Evolutionary conservation across 2,888 invertebrate genomes (phyloP).

Genomic region (Venustoraphidia nigricollis): DNA sequence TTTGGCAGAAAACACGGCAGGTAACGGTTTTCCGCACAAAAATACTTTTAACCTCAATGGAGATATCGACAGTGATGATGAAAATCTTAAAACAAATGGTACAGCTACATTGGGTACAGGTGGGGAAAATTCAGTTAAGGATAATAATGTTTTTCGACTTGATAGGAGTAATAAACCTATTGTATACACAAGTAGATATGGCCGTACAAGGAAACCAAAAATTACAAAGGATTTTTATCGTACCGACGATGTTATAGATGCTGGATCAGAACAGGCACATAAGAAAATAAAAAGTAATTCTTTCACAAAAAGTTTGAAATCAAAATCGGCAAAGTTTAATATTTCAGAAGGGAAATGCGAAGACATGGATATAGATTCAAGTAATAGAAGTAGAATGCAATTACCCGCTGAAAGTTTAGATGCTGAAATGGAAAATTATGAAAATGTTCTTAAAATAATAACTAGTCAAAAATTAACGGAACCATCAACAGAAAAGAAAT

Average conservation of each 20-base stretch:
- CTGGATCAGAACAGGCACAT: constrained; percentile 22
- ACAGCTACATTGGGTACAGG: too few species aligned
- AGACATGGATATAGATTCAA: too few species aligned
- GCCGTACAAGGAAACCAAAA: constrained; percentile 39
- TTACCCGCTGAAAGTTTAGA: constrained; percentile 6
- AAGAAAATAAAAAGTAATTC: constrained; percentile 6
- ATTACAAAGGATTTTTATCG: constrained; percentile 28
- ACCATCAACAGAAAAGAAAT: constrained; percentile 9
- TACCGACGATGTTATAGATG: constrained; percentile 24
- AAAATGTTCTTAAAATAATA: constrained; percentile 4
- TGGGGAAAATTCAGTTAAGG: too few species aligned
- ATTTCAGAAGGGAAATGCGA: too few species aligned
- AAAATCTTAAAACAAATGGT: too few species aligned
- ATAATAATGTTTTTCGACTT: too few species aligned
- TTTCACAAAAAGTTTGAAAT: constrained; percentile 6
- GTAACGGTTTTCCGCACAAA: too few species aligned
- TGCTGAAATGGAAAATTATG: constrained; percentile 10
- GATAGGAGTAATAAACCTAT: too few species aligned
- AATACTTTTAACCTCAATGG: too few species aligned
- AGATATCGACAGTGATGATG: too few species aligned
- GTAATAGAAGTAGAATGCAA: not conserved
- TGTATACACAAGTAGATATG: constrained; percentile 36
- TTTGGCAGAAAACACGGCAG: too few species aligned
- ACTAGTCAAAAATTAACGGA: not conserved
- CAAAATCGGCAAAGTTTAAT: constrained; percentile 5